phyloP scores from a whole-genome alignment of 2,797 vertebrate genomes.

The Darevskia mixta region DNA sequence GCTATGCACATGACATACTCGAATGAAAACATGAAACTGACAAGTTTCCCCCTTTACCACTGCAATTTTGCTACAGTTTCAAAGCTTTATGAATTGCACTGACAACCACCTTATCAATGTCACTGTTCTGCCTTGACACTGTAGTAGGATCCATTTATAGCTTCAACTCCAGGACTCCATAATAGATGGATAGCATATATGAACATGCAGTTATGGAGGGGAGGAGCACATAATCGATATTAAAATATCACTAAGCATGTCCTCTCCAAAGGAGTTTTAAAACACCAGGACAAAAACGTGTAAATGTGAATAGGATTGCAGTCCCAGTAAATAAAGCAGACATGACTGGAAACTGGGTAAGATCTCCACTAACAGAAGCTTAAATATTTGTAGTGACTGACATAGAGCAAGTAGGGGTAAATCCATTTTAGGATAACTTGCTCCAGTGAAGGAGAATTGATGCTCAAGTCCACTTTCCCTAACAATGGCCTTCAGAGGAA shows the following conservation, averaged over 20 bases:
- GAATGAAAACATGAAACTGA: no score
- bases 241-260: no score
- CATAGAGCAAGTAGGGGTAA: neutral
- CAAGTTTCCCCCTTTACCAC: no score
- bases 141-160: no score
- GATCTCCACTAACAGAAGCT: neutral
- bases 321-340: neutral
- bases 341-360: neutral
- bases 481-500: neutral
- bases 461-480: neutral
- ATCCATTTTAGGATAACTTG: neutral
- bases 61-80: no score
- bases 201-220: no score
- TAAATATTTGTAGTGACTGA: neutral
- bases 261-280: no score
- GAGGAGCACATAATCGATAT: no score
- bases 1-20: no score
- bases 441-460: neutral
- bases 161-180: neutral
- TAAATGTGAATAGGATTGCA: neutral
- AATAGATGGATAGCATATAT: neutral
- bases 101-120: no score
- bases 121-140: no score
- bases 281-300: no score
- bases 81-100: neutral